Evolutionary conservation across 2,113 vertebrate genomes (phyloP).

Genomic region (Marmota monax): DNA sequence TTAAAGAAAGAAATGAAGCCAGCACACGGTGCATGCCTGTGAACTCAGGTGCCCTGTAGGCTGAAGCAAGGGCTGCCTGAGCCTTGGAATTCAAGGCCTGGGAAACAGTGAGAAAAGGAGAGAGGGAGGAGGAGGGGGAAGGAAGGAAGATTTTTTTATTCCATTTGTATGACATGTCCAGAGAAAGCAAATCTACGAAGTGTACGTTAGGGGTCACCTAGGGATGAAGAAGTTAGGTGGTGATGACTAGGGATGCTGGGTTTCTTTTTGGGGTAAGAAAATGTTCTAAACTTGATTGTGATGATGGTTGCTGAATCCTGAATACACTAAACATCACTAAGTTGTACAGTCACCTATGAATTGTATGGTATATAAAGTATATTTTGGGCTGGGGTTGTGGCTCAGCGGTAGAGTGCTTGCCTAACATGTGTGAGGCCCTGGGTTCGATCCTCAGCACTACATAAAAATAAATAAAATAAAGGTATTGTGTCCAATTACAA

Average conservation of each 20-base stretch:
- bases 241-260: too few species aligned
- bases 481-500: too few species aligned
- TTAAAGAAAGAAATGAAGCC: not conserved
- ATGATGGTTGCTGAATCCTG: not conserved
- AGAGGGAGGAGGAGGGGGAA: too few species aligned
- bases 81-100: too few species aligned
- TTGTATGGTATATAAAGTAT: not conserved
- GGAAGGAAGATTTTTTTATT: not conserved
- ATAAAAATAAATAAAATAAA: too few species aligned
- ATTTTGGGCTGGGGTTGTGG: not conserved
- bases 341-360: not conserved
- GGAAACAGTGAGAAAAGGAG: too few species aligned
- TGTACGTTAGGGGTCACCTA: not conserved
- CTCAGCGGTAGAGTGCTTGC: too few species aligned
- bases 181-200: not conserved
- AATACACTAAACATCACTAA: not conserved
- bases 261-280: not conserved
- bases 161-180: not conserved
- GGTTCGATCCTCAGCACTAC: too few species aligned
- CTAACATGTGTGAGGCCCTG: too few species aligned
- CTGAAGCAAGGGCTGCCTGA: not conserved
- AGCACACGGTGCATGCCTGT: not conserved
- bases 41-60: not conserved
- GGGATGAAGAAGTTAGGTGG: not conserved
- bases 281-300: not conserved